Evolutionary conservation across 2,888 invertebrate genomes (phyloP), one percentile per base, ranked within the genome.

Genomic region (Aproaerema taeniolella): DNA sequence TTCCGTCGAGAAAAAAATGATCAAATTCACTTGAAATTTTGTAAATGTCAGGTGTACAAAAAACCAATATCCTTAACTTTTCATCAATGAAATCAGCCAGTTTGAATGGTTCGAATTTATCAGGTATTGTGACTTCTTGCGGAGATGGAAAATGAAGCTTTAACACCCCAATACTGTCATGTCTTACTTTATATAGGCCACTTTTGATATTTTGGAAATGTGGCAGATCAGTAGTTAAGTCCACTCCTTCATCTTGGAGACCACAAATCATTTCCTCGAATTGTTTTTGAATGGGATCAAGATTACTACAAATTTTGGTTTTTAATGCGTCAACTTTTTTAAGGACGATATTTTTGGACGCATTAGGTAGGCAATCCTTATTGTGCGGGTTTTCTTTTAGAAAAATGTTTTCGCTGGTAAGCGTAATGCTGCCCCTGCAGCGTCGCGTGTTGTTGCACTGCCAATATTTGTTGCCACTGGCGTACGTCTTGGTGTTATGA

Each of bases 121-220:
- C n/a, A 8, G 28, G 28, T 28, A 28, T 28, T 28, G 5, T n/a
- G 5, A 36, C 29, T 20, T 42, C n/a, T 10, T 24, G 15, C 10
- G 42, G 26, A 13, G 35, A 39, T 35, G 34, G 8, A 39, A 35
- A 42, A 31, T 43, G 30, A 9, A 38, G 43, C 16, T 41, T 41
- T 8, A 31, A 15, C 3, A 41, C 40, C 16, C 40, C 40, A 10
- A 41, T 38, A 11, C 16, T 13, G 14, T 34, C 40, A 10, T 41
- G 33, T 38, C 38, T 40, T 26, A 33, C 43, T 13, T 43, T 43
- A 28, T 40, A 43, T 31, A 43, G 31, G 30, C 40, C 43, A 40
- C 38, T 43, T 43, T 41, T 41, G 11, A 36, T 43, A 30, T 39
- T 39, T 9, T 33, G 10, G 33, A 28, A 28, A 8, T 28, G 5